Evolutionary conservation across 2,888 invertebrate genomes (phyloP).

Genomic region (Ecdyonurus torrentis): DNA sequence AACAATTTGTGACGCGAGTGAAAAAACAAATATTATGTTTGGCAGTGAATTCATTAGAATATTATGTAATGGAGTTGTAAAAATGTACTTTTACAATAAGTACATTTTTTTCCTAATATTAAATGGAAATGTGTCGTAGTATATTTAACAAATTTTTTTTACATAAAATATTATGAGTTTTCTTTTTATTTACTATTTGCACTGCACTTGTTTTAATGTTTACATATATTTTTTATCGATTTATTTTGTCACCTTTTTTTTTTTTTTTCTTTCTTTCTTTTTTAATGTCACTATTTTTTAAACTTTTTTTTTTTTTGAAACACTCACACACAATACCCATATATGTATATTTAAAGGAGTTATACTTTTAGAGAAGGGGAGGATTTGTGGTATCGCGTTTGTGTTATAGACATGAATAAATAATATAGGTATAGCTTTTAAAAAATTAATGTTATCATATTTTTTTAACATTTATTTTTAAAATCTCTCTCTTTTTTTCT

Average conservation of each 20-base stretch:
- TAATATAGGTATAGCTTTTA: neutral
- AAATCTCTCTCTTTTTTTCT: constrained; percentile 2
- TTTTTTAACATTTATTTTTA: too few relatives aligned
- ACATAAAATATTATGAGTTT: too few relatives aligned
- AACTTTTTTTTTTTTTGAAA: neutral
- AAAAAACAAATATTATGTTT: neutral
- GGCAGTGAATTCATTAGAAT: constrained; percentile 4
- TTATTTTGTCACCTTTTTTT: constrained; percentile 10
- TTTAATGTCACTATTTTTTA: constrained; percentile 13
- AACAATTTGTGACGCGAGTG: too few relatives aligned
- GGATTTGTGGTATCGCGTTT: neutral
- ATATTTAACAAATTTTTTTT: too few relatives aligned
- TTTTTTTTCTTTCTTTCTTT: constrained; percentile 7
- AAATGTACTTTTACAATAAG: too few relatives aligned
- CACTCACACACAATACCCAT: neutral
- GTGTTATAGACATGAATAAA: neutral
- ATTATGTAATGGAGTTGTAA: too few relatives aligned
- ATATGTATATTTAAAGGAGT: too few relatives aligned
- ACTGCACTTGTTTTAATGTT: constrained; percentile 3
- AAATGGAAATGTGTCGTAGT: too few relatives aligned
- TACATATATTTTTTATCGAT: constrained; percentile 5
- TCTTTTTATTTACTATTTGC: neutral
- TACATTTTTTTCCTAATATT: too few relatives aligned
- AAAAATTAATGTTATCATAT: neutral
- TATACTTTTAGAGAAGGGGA: too few relatives aligned